Percentiles rank a stretch among this genome's conserved stretches.
Evolutionary conservation across 2,888 invertebrate species (phyloP).

Genomic region (Tridacna gigas): DNA sequence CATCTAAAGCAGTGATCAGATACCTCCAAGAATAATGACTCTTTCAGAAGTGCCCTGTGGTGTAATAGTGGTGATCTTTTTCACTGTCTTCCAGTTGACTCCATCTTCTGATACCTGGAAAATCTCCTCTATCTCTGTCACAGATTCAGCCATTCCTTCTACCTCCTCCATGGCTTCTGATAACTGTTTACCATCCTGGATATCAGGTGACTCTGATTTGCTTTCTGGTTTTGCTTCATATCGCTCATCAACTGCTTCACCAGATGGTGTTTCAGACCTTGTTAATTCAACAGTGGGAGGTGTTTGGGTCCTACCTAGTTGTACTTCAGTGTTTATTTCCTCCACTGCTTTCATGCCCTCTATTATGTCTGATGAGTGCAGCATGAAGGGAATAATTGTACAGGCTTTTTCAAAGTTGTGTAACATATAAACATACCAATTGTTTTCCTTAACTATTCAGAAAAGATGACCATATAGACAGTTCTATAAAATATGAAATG

Average conservation of each 20-base stretch:
- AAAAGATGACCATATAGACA: no score
- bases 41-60: slow-evolving; percentile 74
- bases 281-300: slow-evolving; percentile 40
- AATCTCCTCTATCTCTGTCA: slow-evolving; percentile 78
- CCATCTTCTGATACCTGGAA: slow-evolving; percentile 78
- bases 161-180: slow-evolving; percentile 30
- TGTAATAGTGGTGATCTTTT: slow-evolving; percentile 79
- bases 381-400: slow-evolving; percentile 20
- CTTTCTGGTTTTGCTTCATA: slow-evolving; percentile 10
- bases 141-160: slow-evolving; percentile 66
- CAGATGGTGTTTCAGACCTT: slow-evolving; percentile 40
- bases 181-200: slow-evolving; percentile 4
- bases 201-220: background rate
- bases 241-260: slow-evolving; percentile 41
- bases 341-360: no score
- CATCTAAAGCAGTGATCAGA: slow-evolving; percentile 58
- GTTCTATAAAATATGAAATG: background rate
- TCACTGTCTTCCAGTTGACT: slow-evolving; percentile 77
- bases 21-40: slow-evolving; percentile 78
- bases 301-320: background rate
- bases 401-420: slow-evolving; percentile 46
- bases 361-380: slow-evolving; percentile 42
- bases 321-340: slow-evolving; percentile 19
- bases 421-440: slow-evolving; percentile 3
- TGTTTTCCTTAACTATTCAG: background rate